Base-by-base conservation (phyloP, 2,888 invertebrate genomes). In the Phlogophora meticulosa region DNA sequence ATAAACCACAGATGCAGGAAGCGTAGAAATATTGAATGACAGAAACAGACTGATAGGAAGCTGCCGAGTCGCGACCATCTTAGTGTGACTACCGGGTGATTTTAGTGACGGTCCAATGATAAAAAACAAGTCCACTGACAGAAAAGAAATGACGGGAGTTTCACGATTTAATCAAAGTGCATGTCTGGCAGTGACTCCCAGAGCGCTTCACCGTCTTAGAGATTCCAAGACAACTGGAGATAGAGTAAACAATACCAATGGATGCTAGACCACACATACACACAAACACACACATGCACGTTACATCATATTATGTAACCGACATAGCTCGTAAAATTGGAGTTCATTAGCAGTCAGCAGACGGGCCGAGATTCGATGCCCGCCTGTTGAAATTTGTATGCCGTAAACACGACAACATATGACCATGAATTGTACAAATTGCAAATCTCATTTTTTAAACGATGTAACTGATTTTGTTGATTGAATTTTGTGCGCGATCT, bases 331-430 rank as follows among this genome's bases (percentile, higher is more conserved):
- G 86, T 90, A 88, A 82, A 91, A 89, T 90, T 85, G 74, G 78
- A 75, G 66, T 84, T 90, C 90, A 92, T 92, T 92, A 90, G 86
- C 86, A 93, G 90, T 91, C 92, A 34, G 56, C 40, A 49, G 80
- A 85, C 86, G 84, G 86, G 73, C 72, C 69, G 51, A 85, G 84
- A 83, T 89, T 88, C 84, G 85, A 87, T 80, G 85, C 88, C 83
- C 75, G 85, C 71, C 80, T 73, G 76, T 80, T 75, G 55, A 68
- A 74, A 88, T 91, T 90, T 85, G 90, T 88, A 90, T 90, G 87
- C 90, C 51, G 73, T 67, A 69, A 72, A 78, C 80, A 74, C 45
- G 22, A 52, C 62, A 66, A 63, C 74, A 82, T 74, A 82, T 86
- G 90, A 78, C 91, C 90, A 80, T 91, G 92, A 89, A 86, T 88